Evolutionary conservation across 2,888 invertebrate genomes (phyloP).

Genomic region (Philereme vetulata): DNA sequence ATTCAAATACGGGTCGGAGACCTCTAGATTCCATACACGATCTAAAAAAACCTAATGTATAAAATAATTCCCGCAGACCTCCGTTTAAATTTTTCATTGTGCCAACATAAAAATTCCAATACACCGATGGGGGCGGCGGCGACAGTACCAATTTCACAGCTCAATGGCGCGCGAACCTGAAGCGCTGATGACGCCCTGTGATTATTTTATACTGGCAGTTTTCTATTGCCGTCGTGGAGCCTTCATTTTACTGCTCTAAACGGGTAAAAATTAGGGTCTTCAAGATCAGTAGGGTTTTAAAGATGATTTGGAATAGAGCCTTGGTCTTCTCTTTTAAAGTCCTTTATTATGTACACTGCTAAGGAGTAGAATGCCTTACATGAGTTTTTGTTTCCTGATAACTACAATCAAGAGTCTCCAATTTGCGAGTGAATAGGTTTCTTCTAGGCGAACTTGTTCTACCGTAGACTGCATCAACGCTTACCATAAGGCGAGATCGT

Average conservation of each 20-base stretch:
- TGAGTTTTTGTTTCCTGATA: no score
- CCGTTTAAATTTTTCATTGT: conserved; percentile 40
- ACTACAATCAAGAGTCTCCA: no score
- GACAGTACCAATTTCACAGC: conserved; percentile 57
- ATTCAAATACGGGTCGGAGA: no score
- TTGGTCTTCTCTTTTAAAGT: no score
- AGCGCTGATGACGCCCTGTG: conserved; percentile 49
- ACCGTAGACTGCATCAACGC: no score
- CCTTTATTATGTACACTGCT: no score
- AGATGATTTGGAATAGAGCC: background rate
- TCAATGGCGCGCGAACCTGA: conserved; percentile 54
- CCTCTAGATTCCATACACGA: no score
- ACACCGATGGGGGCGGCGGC: conserved; percentile 41
- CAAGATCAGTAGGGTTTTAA: conserved; percentile 1
- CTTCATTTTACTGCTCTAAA: conserved; percentile 14
- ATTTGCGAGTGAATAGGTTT: no score
- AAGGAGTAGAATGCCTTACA: no score
- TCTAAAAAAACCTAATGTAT: no score
- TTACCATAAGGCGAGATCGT: no score
- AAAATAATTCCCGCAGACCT: conserved; percentile 23
- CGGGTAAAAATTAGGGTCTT: background rate
- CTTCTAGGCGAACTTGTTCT: no score
- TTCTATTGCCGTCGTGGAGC: conserved; percentile 4
- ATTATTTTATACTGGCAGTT: conserved; percentile 38
- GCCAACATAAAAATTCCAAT: conserved; percentile 50